Evolutionary conservation across 53 echinoderm and acorn worm genomes (phyloP).

Genomic region (Antedon mediterranea): DNA sequence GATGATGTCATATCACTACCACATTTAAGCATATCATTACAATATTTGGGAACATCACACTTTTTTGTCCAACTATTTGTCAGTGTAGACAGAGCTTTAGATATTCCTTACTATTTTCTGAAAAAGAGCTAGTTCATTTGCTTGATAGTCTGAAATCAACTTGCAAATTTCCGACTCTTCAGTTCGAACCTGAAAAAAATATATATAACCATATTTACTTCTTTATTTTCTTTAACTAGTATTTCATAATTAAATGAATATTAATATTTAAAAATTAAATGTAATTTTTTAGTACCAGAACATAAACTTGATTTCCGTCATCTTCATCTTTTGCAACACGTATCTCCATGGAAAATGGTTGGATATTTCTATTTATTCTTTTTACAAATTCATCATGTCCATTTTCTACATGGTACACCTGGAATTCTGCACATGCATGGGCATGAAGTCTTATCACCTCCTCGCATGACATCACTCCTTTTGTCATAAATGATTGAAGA

Average conservation of each 20-base stretch:
- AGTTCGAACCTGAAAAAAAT: constrained; percentile 35
- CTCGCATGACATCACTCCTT: constrained; percentile 32
- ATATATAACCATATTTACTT: too few species aligned
- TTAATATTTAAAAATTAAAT: too few species aligned
- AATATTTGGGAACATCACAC: too few species aligned
- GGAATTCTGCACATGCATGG: constrained; percentile 21
- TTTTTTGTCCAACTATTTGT: too few species aligned
- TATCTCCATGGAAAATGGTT: constrained; percentile 57
- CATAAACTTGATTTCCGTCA: constrained; percentile 46
- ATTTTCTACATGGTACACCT: background rate
- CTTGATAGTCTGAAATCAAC: constrained; percentile 57
- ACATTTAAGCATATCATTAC: too few species aligned
- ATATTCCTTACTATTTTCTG: constrained; percentile 60
- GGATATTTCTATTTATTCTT: constrained; percentile 36
- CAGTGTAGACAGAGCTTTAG: too few species aligned
- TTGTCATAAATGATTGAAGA: constrained; percentile 45
- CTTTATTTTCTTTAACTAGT: too few species aligned
- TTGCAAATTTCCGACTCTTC: constrained; percentile 66
- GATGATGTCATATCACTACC: too few species aligned
- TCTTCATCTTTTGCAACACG: constrained; percentile 40
- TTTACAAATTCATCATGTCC: constrained; percentile 7
- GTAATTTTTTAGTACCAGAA: too few species aligned
- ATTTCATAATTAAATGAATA: too few species aligned
- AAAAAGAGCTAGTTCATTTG: constrained; percentile 67
- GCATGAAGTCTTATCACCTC: constrained; percentile 21